Evolutionary conservation across 2,113 vertebrate genomes (phyloP), one percentile per base, ranked within the genome.

Genomic region (Lipophrys pholis): DNA sequence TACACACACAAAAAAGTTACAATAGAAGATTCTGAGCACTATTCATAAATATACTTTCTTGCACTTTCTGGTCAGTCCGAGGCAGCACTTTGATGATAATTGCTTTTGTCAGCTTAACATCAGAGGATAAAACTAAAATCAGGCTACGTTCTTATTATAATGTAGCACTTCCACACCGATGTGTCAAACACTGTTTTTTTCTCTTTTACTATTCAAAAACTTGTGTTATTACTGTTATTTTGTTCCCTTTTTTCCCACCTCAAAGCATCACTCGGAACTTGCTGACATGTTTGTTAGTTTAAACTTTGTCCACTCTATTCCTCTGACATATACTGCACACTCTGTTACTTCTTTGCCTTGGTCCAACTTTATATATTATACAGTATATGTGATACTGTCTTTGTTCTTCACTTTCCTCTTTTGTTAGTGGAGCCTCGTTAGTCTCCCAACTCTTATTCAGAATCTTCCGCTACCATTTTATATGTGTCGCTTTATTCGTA

Each of bases 391-490:
- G n/a, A 53, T 17, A 50, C 10, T 62, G 51, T 17, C n/a, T 63
- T 8, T 64, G 36, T 53, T 50, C 30, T 43, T 21, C n/a, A 10
- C 38, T 56, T 69, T 49, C 16, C 7, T 3, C 54, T 74, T 51
- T 35, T 75, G 39, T 65, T n/a, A 30, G 7, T 39, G 55, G 43
- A 21, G 39, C 14, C 65, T 40, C 35, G 11, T 16, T 5, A 60
- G 6, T 46, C 30, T 16, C 21, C 30, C n/a, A 43, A 73, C 9
- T 81, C 14, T 72, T 42, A 58, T 76, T 58, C 60, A 60, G 59
- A 46, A 39, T 51, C 46, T 49, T 45, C 53, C 14, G 21, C 57
- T 76, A 11, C 70, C 54, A 68, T 77, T 65, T 73, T 74, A 38
- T 12, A 43, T 51, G 65, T 70, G 6, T 72, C 54, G 30, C 53